phyloP scores from a whole-genome alignment of 2,797 vertebrate species.

The Syngnathus rostellatus region DNA sequence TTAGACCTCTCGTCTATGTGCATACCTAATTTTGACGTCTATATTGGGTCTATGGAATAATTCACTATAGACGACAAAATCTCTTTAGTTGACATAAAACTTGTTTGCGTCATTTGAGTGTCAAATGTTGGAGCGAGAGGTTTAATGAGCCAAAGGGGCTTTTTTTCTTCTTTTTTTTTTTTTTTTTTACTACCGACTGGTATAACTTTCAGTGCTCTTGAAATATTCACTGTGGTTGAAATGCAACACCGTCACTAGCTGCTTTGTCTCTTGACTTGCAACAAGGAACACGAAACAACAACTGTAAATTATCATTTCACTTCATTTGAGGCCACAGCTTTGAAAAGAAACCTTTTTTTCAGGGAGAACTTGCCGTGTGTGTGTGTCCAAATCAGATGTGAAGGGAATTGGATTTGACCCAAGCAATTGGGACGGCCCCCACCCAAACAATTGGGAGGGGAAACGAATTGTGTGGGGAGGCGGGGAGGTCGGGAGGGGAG shows the following conservation, averaged over 20 bases:
- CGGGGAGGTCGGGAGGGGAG: neutral
- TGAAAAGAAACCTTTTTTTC: neutral
- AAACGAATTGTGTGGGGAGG: too few species aligned
- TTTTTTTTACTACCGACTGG: conserved; percentile 1
- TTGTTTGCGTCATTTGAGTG: neutral
- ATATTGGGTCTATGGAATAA: too few species aligned
- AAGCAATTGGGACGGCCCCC: neutral
- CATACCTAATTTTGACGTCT: too few species aligned
- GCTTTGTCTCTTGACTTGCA: conserved; percentile 15
- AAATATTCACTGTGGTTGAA: conserved; percentile 62
- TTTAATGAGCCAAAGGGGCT: conserved; percentile 15
- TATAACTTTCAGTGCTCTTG: conserved; percentile 43
- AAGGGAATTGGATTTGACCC: neutral
- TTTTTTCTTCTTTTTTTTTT: neutral
- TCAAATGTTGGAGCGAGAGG: conserved; percentile 5
- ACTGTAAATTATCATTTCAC: conserved; percentile 5
- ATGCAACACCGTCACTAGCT: conserved; percentile 37
- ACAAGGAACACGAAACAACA: neutral
- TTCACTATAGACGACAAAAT: too few species aligned
- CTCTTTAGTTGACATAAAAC: neutral
- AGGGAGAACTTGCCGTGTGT: neutral
- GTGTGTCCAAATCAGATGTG: neutral
- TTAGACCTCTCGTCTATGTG: too few species aligned
- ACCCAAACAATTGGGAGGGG: too few species aligned
- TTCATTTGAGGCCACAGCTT: neutral